Conservation (phyloP, 2,113 vertebrate species). For the Cettia cetti region DNA sequence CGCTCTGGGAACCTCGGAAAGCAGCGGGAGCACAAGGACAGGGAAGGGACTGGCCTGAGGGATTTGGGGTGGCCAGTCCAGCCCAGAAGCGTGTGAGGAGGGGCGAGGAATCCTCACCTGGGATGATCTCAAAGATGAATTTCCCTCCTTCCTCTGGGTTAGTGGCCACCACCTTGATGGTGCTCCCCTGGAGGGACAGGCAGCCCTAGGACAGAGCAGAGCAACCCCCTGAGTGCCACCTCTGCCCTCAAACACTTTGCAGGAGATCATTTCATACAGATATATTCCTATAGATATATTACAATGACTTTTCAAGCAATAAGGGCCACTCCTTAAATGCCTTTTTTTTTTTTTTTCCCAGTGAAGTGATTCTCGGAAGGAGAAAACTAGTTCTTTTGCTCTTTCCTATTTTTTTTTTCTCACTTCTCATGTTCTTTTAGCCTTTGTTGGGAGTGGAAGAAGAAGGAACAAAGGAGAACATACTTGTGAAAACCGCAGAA, state of each 20-base stretch:
- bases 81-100: fast-evolving
- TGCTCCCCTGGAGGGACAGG: slow-evolving; percentile 82
- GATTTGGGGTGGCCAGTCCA: not conserved
- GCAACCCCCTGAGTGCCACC: not conserved
- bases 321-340: not conserved
- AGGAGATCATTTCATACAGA: not conserved
- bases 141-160: slow-evolving; percentile 86
- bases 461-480: not conserved
- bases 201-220: slow-evolving; percentile 76
- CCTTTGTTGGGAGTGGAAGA: not conserved
- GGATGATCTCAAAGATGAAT: slow-evolving; percentile 91
- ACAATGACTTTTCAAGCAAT: not conserved
- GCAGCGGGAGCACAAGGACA: not conserved
- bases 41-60: fast-evolving
- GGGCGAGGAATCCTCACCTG: slow-evolving; percentile 74
- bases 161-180: slow-evolving; percentile 80
- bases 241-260: not conserved
- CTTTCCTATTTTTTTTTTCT: not conserved
- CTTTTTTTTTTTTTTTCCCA: not conserved
- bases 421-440: not conserved
- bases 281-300: not conserved
- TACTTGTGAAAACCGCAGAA: not conserved
- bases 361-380: not conserved
- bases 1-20: fast-evolving
- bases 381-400: not conserved